A percentile compares a stretch with the other conserved stretches of the same genome.
Conservation (phyloP, 2,888 invertebrate species). For the Eupeodes latifasciatus region DNA sequence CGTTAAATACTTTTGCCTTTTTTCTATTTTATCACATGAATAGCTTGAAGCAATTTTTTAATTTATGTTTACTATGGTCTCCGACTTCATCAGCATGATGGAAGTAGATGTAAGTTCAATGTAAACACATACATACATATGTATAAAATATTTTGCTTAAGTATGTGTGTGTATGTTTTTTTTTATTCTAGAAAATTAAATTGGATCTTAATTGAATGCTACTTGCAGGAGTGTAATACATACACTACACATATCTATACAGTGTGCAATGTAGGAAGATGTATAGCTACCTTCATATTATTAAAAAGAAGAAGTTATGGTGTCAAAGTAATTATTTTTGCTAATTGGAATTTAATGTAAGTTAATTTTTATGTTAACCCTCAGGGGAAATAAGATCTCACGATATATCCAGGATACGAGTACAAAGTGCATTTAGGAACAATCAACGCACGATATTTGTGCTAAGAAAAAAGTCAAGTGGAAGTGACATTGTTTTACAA, state of each 20-base stretch:
- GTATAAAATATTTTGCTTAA: too few relatives aligned
- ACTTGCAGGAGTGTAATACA: conserved; percentile 24
- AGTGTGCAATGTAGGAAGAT: not conserved
- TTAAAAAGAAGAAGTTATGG: not conserved
- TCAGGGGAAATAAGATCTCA: not conserved
- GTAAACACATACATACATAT: not conserved
- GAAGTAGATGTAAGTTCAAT: not conserved
- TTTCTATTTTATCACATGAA: conserved; percentile 30
- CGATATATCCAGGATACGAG: too few relatives aligned
- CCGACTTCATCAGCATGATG: not conserved
- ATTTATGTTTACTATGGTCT: conserved; percentile 18
- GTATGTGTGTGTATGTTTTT: conserved; percentile 47
- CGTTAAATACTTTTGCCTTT: conserved; percentile 49
- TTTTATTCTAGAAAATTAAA: conserved; percentile 64
- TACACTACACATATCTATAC: not conserved
- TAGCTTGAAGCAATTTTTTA: conserved; percentile 51
- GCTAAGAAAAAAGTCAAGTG: too few relatives aligned
- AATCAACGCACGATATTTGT: too few relatives aligned
- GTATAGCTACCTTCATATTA: not conserved
- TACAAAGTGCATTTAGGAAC: too few relatives aligned
- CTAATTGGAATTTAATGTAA: conserved; percentile 24
- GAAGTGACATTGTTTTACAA: too few relatives aligned
- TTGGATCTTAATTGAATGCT: conserved; percentile 71
- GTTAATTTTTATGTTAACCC: not conserved
- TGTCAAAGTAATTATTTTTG: conserved; percentile 31